Evolutionary conservation across 2,888 invertebrate genomes (phyloP), one percentile per base, ranked within the genome.

Genomic region (Monoplex corrugatus): DNA sequence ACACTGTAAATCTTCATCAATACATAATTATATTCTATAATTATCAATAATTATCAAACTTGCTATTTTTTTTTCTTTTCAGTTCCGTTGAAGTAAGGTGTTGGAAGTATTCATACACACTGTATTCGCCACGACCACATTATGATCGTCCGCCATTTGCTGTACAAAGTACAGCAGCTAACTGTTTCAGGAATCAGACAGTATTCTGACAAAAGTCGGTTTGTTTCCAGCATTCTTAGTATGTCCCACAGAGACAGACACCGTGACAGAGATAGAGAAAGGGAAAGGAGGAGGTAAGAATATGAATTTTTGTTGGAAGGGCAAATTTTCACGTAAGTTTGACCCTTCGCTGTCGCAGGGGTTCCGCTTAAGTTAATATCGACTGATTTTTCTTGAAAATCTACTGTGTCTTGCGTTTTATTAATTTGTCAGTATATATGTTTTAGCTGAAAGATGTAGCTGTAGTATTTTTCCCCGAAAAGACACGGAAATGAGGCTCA

Each of bases 161-260:
- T 87, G 1, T 2, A 35, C 23, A 78, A 75, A 87, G 35, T 75
- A 28, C 75, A n/a, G 45, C n/a, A 38, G 23, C 19, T 87, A 35
- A 32, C 75, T 10, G 5, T 68, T n/a, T 10, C 43, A 3, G 43
- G 43, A 1, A 3, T 88, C 28, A 35, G 40, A 2, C 40, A 82
- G 43, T 63, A 23, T 63, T 83, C 43, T 35, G 13, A 38, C 32
- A 63, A 68, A 5, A 83, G 23, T 40, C 63, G 68, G 32, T 45
- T 88, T 35, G 3, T 88, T 40, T 80, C 35, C 44, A 68, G 63
- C 35, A 45, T 68, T n/a, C 23, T 57, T 19, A 50, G 40, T 10
- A 83, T 83, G 88, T 83, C 88, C 40, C 88, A 88, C 35, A 82
- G 83, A 44, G 88, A 88, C 63, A 88, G 88, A 68, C 72, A 83